Conservation (phyloP, 92 coral and sea anemone genomes). For the Anthopleura xanthogrammica region DNA sequence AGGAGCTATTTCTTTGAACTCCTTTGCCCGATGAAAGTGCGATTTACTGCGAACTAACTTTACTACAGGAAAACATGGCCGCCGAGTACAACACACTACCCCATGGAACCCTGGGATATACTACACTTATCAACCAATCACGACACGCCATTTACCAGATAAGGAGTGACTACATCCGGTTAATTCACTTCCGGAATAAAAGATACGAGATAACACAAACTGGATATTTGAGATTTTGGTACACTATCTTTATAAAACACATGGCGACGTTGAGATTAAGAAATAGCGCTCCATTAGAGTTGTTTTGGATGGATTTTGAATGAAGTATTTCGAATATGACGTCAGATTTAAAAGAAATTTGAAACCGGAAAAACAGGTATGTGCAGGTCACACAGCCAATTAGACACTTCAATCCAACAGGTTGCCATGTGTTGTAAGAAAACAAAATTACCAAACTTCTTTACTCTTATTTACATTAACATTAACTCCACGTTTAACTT, state of each 20-base stretch:
- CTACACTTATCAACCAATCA: conserved; percentile 35
- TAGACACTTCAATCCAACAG: not conserved
- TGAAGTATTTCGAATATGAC: not conserved
- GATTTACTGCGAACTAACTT: not conserved
- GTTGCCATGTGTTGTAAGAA: not conserved
- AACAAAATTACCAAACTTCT: not conserved
- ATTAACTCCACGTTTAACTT: too few species aligned
- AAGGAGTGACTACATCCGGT: not conserved
- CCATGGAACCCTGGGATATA: conserved; percentile 76
- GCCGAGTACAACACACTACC: conserved; percentile 63
- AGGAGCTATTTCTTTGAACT: conserved; percentile 17
- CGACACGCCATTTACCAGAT: conserved; percentile 3
- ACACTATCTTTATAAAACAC: not conserved
- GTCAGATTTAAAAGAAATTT: not conserved
- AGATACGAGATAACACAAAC: not conserved
- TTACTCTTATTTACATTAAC: not conserved
- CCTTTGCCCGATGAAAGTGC: conserved; percentile 11
- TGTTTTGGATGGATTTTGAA: not conserved
- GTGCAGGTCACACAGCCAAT: not conserved
- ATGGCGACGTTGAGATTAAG: not conserved
- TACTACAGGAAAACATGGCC: conserved; percentile 92
- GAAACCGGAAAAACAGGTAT: conserved; percentile 11
- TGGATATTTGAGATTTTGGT: not conserved
- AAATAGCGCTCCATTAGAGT: not conserved
- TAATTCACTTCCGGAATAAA: conserved; percentile 14